Evolutionary conservation across 2,113 vertebrate species (phyloP), one percentile per base, ranked within the genome.

Genomic region (Numenius arquata): DNA sequence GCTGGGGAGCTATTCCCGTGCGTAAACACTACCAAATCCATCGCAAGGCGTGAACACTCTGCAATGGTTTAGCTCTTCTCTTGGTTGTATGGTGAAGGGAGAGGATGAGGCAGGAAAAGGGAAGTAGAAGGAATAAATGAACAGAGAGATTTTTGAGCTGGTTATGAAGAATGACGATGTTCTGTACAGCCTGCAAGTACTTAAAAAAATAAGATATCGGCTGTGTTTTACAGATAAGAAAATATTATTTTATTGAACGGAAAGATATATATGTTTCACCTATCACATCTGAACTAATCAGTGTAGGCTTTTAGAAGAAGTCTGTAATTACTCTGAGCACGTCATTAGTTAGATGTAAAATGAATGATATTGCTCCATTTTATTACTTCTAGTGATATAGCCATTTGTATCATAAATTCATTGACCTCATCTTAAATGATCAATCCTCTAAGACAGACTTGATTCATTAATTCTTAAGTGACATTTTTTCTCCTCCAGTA

Each of bases 381-480:
- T 97, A 98, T 97, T 97, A 97, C 96, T 81, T 96, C 86, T 82
- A 88, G 96, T 95, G 97, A 98, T 97, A 97, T 16, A 97, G 92
- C 96, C 96, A 96, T 98, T 98, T 98, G 95, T 96, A 97, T 95
- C 96, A 96, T 98, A 98, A 98, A 98, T 98, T 97, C 97, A 98
- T 97, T 98, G 98, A 98, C 98, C 98, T 97, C 97, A 93, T 98
- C 97, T 94, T 95, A 97, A 98, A 97, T 96, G 92, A 98, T 97
- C 96, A 96, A 94, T 97, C 96, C 92, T 97, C 40, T 93, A 95
- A 96, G 96, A 95, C 95, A 98, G 96, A 89, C 68, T 94, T 97
- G 97, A 98, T 98, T 98, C 93, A 98, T 98, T 98, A 97, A 96
- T 97, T 98, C 97, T 97, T 97, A 98, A 98, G 95, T 98, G 97